These are phyloP conservation scores for Trichechus manatus DNA, from an alignment of 2,113 vertebrate species.

Conservation along the genomic window DNA sequence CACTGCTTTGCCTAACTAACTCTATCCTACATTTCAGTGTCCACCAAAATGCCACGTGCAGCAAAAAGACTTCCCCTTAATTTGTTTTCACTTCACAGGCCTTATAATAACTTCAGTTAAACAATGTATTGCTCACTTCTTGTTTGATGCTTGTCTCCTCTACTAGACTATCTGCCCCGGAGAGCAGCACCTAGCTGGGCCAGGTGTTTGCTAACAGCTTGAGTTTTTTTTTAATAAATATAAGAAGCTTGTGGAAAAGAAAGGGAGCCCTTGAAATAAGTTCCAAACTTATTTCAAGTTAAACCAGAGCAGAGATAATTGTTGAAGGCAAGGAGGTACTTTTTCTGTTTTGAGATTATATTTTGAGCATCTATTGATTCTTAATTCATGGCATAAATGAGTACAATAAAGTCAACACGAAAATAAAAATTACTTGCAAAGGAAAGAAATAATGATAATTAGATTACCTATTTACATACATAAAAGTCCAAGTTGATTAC, in stretches of 20 bases:
- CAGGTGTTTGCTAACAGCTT: background rate
- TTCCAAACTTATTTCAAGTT: background rate
- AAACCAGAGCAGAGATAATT: background rate
- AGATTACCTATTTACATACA: background rate
- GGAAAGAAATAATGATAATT: background rate
- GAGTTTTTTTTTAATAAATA: too few species aligned
- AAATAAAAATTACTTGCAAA: background rate
- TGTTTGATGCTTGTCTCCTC: background rate
- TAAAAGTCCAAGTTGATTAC: background rate
- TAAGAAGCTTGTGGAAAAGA: background rate
- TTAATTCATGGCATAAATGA: background rate
- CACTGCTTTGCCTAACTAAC: background rate
- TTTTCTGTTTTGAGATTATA: background rate
- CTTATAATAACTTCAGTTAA: background rate
- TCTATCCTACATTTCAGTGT: background rate
- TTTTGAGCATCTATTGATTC: background rate
- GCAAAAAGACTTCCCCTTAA: background rate
- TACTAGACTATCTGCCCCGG: rapidly evolving
- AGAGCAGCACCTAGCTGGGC: background rate
- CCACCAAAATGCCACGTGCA: background rate
- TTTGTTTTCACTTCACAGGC: background rate
- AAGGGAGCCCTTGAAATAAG: background rate
- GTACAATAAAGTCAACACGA: background rate
- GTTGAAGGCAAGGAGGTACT: background rate
- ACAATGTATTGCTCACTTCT: background rate